These are phyloP conservation scores for Herpetotheres cachinnans DNA, from an alignment of 2,113 vertebrate genomes.

Conservation along the genomic window DNA sequence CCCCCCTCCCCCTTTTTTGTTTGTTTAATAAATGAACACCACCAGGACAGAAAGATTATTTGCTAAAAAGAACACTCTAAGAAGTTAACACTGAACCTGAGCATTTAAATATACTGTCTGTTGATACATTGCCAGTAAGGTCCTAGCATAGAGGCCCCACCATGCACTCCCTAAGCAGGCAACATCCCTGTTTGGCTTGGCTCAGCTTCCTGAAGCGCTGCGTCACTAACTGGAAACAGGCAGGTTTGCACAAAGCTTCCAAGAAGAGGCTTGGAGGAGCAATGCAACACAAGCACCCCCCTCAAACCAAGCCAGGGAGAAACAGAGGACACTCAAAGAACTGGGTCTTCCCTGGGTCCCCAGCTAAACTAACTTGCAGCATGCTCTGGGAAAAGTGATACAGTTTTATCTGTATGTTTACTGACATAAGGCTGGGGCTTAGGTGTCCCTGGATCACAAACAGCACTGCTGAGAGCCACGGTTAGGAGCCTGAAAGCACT, in stretches of 20 bases:
- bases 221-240: slow-evolving; percentile 28
- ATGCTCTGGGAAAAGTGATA: neutral
- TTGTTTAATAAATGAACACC: neutral
- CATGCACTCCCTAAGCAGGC: neutral
- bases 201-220: neutral
- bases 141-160: neutral
- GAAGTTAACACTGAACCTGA: neutral
- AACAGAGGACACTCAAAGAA: neutral
- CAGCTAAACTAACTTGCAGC: neutral
- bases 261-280: neutral
- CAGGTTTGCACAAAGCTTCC: neutral
- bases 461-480: fast-evolving
- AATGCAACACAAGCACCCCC: neutral
- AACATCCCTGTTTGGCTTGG: slow-evolving; percentile 47
- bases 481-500: neutral
- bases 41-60: neutral
- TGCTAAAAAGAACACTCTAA: neutral
- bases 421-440: neutral
- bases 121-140: neutral
- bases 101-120: neutral
- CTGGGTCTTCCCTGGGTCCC: neutral
- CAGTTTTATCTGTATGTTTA: neutral
- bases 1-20: neutral
- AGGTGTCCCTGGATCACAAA: neutral
- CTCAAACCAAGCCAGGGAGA: neutral